Conservation (phyloP, 1,140 invertebrate species). For the Bombus huntii region DNA sequence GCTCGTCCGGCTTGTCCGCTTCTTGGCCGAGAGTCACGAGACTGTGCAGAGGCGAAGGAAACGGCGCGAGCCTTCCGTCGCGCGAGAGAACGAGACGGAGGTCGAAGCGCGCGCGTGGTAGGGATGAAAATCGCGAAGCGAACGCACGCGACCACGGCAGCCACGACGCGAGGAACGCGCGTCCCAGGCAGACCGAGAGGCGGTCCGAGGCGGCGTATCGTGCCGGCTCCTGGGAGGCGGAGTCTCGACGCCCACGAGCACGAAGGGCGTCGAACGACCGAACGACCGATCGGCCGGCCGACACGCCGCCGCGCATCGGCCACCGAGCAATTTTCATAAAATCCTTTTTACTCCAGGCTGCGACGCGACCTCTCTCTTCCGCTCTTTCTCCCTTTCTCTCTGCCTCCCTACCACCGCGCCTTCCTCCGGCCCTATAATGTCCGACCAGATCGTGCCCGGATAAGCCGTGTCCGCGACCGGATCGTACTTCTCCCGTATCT, state of each 20-base stretch:
- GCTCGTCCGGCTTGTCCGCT: no score
- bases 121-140: slow-evolving; percentile 12
- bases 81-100: background rate
- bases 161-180: background rate
- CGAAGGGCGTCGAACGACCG: slow-evolving; percentile 31
- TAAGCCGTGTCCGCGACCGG: slow-evolving; percentile 42
- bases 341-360: slow-evolving; percentile 31
- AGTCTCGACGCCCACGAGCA: slow-evolving; percentile 55
- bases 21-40: no score
- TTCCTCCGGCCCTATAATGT: slow-evolving; percentile 57
- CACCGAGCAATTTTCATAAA: slow-evolving; percentile 57
- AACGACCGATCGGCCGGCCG: slow-evolving; percentile 1
- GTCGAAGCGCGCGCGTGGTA: background rate
- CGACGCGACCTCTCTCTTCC: background rate
- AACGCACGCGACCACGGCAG: background rate
- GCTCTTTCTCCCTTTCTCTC: slow-evolving; percentile 21
- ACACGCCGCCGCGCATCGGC: background rate
- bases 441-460: slow-evolving; percentile 62
- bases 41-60: background rate
- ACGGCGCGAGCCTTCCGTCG: background rate
- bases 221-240: slow-evolving; percentile 34
- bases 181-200: slow-evolving; percentile 4
- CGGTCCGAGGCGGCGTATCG: slow-evolving; percentile 40
- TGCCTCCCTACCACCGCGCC: slow-evolving; percentile 10
- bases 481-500: slow-evolving; percentile 63